Evolutionary conservation across 2,797 vertebrate species (phyloP).

Genomic region (Telmatherina bonti): DNA sequence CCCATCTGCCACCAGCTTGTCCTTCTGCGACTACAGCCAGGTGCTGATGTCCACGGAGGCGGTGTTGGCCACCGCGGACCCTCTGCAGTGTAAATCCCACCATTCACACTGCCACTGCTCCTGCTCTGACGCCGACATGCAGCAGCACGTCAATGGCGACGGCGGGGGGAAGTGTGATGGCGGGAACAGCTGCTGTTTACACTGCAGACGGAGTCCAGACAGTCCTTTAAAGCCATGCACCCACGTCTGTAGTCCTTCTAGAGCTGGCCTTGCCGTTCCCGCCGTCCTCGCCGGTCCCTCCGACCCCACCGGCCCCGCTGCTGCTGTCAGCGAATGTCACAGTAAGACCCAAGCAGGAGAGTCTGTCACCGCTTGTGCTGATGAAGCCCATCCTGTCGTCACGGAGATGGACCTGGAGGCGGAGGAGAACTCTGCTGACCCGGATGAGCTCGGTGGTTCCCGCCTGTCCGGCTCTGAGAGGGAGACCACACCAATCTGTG

Average conservation of each 20-base stretch:
- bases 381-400: constrained; percentile 69
- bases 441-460: constrained; percentile 67
- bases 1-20: constrained; percentile 79
- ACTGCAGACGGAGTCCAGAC: constrained; percentile 84
- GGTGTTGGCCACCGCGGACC: constrained; percentile 74
- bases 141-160: constrained; percentile 85
- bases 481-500: constrained; percentile 56
- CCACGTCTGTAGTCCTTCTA: constrained; percentile 75
- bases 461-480: constrained; percentile 58
- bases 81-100: constrained; percentile 71
- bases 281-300: constrained; percentile 35
- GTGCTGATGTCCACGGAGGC: constrained; percentile 84
- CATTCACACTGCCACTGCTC: constrained; percentile 81
- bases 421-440: constrained; percentile 27
- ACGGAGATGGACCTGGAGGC: constrained; percentile 62
- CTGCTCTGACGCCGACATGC: constrained; percentile 77
- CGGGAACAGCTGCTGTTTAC: constrained; percentile 83
- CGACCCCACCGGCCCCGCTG: constrained; percentile 70
- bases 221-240: constrained; percentile 82
- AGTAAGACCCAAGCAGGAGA: constrained; percentile 68
- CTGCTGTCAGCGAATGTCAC: constrained; percentile 70
- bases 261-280: constrained; percentile 40
- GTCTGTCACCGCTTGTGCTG: constrained; percentile 51
- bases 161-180: constrained; percentile 78
- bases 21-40: constrained; percentile 86